Evolutionary conservation across 2,888 invertebrate species (phyloP), one percentile per base, ranked within the genome.

Genomic region (Erannis defoliaria): DNA sequence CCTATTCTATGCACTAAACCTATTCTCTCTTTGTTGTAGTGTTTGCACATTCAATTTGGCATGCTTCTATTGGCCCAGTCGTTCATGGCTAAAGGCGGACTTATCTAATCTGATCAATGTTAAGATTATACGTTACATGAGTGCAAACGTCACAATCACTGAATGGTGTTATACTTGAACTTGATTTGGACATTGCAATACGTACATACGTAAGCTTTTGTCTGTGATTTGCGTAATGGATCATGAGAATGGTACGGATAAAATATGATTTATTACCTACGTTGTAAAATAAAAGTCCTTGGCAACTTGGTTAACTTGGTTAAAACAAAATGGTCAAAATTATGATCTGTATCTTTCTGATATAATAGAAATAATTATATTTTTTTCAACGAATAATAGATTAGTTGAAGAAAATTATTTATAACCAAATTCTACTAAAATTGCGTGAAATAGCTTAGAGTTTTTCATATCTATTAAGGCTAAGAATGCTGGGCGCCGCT

Each of bases 91-190:
- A 26, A 51, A 53, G 12, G 10, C 35, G 35, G 12, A 43, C 31
- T 66, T 63, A 58, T 64, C 66, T 62, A 66, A 62, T 42, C 38
- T 38, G 66, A 68, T 68, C 53, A 66, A 68, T 62, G 66, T 48
- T 58, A 50, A 62, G 64, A 68, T 68, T 66, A 35, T 29, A 46
- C 31, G 56, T 50, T 61, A 61, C 60, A 60, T 55, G 55, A 61
- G 50, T 51, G 50, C 29, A 21, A 45, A 61, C 61, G 55, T 55
- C 61, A 61, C 55, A 61, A 43, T 33, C 29, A 53, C 40, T 51
- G 54, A 42, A 55, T 26, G 40, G 31, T 33, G 38, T 46, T 61
- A 51, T 35, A 61, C 62, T 62, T 62, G 56, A 62, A 56, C 62
- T 62, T 62, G 62, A 19, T 56, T 53, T 29, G 45, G 50, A 38